phyloP scores from a whole-genome alignment of 2,113 vertebrate species.

The Chaetodon trifascialis region DNA sequence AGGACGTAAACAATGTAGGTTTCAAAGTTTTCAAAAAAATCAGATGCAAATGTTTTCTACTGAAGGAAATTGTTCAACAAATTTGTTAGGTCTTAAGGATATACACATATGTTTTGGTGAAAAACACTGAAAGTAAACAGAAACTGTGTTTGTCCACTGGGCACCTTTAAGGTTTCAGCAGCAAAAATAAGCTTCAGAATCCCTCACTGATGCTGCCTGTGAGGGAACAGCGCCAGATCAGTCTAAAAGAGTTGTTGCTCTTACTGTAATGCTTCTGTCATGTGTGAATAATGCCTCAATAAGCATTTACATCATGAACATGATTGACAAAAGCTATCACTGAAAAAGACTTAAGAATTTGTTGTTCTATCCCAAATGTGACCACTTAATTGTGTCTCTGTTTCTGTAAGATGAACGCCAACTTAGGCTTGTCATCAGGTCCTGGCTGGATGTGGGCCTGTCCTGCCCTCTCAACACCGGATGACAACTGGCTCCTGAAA shows the following conservation, averaged over 20 bases:
- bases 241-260: not conserved
- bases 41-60: not conserved
- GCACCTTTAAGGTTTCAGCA: not conserved
- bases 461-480: constrained; percentile 65
- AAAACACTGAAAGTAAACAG: not conserved
- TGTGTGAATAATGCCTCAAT: not conserved
- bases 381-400: not conserved
- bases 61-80: not conserved
- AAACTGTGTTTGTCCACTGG: not conserved
- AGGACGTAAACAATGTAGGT: not conserved
- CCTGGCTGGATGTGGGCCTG: constrained; percentile 25
- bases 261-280: not conserved
- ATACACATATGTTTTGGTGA: not conserved
- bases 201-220: not conserved
- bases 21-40: not conserved
- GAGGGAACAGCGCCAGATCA: not conserved
- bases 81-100: not conserved
- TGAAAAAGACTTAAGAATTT: not conserved
- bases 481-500: constrained; percentile 75
- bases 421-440: constrained; percentile 53
- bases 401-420: constrained; percentile 21
- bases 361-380: not conserved
- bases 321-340: not conserved
- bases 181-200: not conserved
- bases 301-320: not conserved